These are phyloP conservation scores for Numenius arquata DNA, from an alignment of 2,113 vertebrate species.

Conservation along the genomic window DNA sequence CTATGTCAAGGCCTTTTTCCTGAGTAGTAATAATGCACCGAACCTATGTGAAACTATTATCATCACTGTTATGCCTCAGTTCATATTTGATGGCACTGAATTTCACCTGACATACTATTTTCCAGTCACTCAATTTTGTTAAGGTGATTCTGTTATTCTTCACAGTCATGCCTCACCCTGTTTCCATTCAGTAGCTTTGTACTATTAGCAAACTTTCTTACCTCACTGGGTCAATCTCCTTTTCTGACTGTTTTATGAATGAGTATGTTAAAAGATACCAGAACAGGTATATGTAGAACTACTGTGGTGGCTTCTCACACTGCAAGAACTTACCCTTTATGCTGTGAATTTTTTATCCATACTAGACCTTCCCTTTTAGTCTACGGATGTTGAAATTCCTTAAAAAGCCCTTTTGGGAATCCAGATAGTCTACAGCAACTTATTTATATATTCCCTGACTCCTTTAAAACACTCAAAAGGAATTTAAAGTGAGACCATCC, in stretches of 20 bases:
- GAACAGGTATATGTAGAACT: neutral
- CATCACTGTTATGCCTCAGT: neutral
- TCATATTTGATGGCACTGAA: neutral
- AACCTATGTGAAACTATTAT: neutral
- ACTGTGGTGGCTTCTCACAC: neutral
- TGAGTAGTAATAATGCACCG: neutral
- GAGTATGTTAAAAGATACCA: neutral
- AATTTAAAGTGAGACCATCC: neutral
- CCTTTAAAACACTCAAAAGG: neutral
- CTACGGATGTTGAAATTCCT: neutral
- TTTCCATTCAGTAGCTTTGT: neutral
- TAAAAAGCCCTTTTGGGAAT: neutral
- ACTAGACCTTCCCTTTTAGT: neutral
- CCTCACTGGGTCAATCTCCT: neutral
- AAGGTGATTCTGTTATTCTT: neutral
- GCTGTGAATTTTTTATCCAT: neutral
- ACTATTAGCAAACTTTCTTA: neutral
- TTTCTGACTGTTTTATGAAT: neutral
- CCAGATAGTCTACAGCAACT: neutral
- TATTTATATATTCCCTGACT: neutral
- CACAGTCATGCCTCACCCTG: neutral
- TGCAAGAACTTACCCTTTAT: neutral
- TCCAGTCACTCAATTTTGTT: neutral
- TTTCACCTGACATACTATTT: neutral
- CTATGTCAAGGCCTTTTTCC: neutral